Conservation (phyloP, 2,797 vertebrate species). For the Sebastes steindachneri region DNA sequence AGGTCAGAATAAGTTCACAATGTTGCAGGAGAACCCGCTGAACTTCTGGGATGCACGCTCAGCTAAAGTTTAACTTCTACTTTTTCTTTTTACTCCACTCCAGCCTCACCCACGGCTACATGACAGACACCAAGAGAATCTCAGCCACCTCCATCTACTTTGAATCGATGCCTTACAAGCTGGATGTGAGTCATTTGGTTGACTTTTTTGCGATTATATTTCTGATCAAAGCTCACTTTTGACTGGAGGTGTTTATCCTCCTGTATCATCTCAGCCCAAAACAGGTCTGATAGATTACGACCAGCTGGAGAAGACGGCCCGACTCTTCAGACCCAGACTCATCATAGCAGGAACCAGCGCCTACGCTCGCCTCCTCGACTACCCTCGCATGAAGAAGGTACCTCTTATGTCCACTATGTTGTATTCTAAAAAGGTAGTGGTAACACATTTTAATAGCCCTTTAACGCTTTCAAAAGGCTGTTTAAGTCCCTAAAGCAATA, state of each 20-base stretch:
- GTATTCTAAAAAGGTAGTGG: background rate
- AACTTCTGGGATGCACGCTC: background rate
- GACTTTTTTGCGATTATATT: background rate
- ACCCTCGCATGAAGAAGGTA: slow-evolving; percentile 86
- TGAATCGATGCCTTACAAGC: slow-evolving; percentile 95
- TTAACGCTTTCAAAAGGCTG: no score
- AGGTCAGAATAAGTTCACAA: background rate
- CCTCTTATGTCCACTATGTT: background rate
- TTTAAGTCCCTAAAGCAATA: no score
- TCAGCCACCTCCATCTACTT: slow-evolving; percentile 96
- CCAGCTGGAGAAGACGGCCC: slow-evolving; percentile 83
- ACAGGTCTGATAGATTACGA: slow-evolving; percentile 88
- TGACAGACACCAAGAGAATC: slow-evolving; percentile 90
- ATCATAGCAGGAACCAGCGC: slow-evolving; percentile 89
- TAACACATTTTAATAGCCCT: background rate
- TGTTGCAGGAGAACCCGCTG: background rate
- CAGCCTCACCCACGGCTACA: slow-evolving; percentile 94
- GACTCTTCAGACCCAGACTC: slow-evolving; percentile 87
- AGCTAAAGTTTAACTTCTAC: background rate
- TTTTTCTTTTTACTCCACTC: background rate
- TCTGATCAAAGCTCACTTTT: background rate
- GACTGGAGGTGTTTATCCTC: background rate
- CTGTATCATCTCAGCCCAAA: slow-evolving; percentile 31
- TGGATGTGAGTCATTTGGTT: slow-evolving; percentile 86
- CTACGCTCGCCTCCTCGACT: slow-evolving; percentile 89